Base-by-base conservation (phyloP, 2,888 invertebrate species). In the Scrobipalpa atriplicella region DNA sequence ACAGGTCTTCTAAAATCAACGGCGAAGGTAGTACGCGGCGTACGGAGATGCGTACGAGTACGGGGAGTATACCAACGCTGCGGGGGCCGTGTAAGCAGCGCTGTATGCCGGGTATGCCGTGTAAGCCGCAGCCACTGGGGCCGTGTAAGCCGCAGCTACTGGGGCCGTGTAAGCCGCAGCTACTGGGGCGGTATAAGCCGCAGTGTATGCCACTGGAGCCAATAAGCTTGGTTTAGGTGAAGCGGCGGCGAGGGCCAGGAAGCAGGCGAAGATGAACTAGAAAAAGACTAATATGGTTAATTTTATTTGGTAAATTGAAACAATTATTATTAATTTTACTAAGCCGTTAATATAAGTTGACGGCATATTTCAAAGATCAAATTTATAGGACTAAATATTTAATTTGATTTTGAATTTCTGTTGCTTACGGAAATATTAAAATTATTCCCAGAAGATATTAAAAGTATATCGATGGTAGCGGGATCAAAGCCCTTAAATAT, bases 211-310 rank as follows among this genome's bases (percentile, higher is more conserved):
- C n/a, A 71, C 62, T 10, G 73, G 71, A 52, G 72, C 71, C 51
- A 71, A 64, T 13, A 74, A 62, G 52, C 79, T 75, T 66, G 83
- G 81, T 69, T 78, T 78, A 29, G 52, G 52, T 1, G 52, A 16
- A 58, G 86, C 89, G 21, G 83, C 78, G 58, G 82, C 85, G 64
- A 85, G 65, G 62, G 84, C 87, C 78, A 88, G 65, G 73, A 89
- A 73, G 75, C 86, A 87, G 67, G 83, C 83, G 76, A 87, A 74
- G 67, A 89, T 75, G 70, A 87, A 75, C 89, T 90, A 81, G 0
- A 82, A 84, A 66, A 67, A 64, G 70, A 73, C 70, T 62, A 62
- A 66, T 41, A 19, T n/a, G 21, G 3, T 8, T 58, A 11, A 29
- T 9, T 29, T 21, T n/a, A n/a, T n/a, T n/a, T n/a, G n/a, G n/a